Evolutionary conservation across 2,113 vertebrate species (phyloP), one percentile per base, ranked within the genome.

Genomic region (Hypomesus transpacificus): DNA sequence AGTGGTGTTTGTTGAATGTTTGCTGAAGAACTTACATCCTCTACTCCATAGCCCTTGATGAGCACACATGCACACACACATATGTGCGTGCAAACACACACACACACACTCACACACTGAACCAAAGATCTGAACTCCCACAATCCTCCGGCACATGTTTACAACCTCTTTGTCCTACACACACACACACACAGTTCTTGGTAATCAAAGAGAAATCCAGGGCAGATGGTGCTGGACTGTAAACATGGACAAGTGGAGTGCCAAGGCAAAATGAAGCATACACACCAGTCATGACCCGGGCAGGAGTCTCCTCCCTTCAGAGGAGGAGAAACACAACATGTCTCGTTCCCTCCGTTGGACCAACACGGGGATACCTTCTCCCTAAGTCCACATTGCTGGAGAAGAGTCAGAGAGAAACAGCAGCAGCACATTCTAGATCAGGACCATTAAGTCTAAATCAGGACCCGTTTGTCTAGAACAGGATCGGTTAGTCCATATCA

Each of bases 201-300:
- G 53, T 73, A 56, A 68, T 79, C 73, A 71, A 34, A 39, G 56
- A 26, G 56, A 26, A 57, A 46, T 46, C 61, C 68, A 61, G 72
- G 73, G 56, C 72, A 77, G 72, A 78, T 68, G 69, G 56, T 51
- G 65, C 70, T 62, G 58, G 53, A 76, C 68, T 74, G 75, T 83
- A 78, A 83, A 78, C 75, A 74, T 5, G 71, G 57, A 31, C 57
- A 59, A 66, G 51, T 69, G 34, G 65, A 66, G 59, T 51, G 66
- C 58, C 46, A 77, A 54, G 60, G 62, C 39, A 59, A 4, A 34
- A 39, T 6, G 28, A 73, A 59, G 24, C 22, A 61, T 14, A 61
- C 24, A 61, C 59, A 61, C 24, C 22, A 14, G 22, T 28, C 59
- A 7, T 46, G 39, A 46, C 39, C 39, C 9, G 9, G 39, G 39